These are phyloP conservation scores for Hemibagrus guttatus DNA, from an alignment of 2,797 vertebrate genomes.

Conservation along the genomic window DNA sequence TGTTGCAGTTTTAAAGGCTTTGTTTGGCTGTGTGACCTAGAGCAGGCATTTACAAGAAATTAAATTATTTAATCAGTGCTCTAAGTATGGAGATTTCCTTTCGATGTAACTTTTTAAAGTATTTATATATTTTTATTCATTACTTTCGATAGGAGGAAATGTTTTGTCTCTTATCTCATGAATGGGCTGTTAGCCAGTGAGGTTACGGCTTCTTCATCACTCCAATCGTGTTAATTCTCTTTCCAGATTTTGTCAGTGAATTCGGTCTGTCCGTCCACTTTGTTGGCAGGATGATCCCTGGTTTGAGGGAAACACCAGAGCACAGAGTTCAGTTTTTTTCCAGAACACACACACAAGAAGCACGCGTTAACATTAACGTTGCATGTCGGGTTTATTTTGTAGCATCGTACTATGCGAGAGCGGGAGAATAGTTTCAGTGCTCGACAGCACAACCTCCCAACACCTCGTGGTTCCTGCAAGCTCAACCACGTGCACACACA, in stretches of 20 bases:
- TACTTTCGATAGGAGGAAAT: too few species aligned
- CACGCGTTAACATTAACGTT: neutral
- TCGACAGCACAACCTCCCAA: constrained; percentile 45
- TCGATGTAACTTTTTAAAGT: too few species aligned
- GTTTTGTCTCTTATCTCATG: too few species aligned
- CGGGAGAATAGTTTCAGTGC: constrained; percentile 6
- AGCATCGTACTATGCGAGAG: neutral
- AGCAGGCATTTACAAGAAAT: too few species aligned
- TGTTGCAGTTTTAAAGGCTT: too few species aligned
- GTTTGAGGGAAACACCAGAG: neutral
- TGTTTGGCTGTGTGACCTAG: too few species aligned
- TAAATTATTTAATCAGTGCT: too few species aligned
- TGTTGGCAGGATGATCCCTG: neutral
- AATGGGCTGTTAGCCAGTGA: neutral
- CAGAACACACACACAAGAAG: neutral
- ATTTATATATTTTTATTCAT: too few species aligned
- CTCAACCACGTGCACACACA: constrained; percentile 55
- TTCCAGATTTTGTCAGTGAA: neutral
- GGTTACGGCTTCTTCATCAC: neutral
- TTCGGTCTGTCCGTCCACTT: neutral
- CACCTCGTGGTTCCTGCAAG: constrained; percentile 60
- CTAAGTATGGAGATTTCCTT: too few species aligned
- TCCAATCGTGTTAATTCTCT: neutral
- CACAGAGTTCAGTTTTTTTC: neutral
- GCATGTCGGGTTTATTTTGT: neutral